phyloP scores from a whole-genome alignment of 2,888 invertebrate genomes.

The Branchipolynoe longqiensis region DNA sequence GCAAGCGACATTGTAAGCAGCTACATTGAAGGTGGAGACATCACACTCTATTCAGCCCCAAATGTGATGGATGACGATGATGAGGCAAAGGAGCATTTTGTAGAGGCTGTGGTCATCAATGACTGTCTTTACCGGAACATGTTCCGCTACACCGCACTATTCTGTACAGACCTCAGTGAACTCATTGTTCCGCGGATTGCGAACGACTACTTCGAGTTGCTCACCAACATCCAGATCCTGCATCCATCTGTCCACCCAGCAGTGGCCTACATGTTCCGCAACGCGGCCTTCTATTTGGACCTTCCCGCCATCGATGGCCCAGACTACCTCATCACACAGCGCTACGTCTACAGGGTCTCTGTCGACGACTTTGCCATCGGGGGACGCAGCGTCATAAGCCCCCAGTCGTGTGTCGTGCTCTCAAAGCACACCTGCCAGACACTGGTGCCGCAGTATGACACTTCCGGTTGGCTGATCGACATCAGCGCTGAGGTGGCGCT shows the following conservation, averaged over 20 bases:
- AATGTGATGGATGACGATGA: conserved; percentile 29
- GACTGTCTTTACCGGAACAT: conserved; percentile 68
- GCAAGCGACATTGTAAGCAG: not conserved
- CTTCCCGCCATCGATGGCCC: conserved; percentile 11
- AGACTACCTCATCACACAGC: not conserved
- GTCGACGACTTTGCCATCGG: not conserved
- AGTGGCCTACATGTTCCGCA: conserved; percentile 57
- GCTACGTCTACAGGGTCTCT: not conserved
- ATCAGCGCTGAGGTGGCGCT: not conserved
- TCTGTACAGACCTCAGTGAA: conserved; percentile 65
- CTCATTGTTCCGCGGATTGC: conserved; percentile 63
- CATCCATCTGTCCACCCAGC: conserved; percentile 29
- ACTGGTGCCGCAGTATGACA: conserved; percentile 14
- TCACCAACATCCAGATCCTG: not conserved
- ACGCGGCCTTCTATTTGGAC: conserved; percentile 63
- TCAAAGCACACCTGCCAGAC: not conserved
- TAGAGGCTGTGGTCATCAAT: conserved; percentile 47
- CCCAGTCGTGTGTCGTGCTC: not conserved
- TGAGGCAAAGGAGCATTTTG: not conserved
- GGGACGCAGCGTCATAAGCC: not conserved
- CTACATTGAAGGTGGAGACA: not conserved
- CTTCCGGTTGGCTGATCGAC: conserved; percentile 14
- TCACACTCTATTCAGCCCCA: not conserved
- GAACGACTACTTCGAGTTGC: conserved; percentile 22
- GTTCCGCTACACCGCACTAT: conserved; percentile 62